Evolutionary conservation across 2,797 vertebrate species (phyloP).

Genomic region (Anguilla pacifica): DNA sequence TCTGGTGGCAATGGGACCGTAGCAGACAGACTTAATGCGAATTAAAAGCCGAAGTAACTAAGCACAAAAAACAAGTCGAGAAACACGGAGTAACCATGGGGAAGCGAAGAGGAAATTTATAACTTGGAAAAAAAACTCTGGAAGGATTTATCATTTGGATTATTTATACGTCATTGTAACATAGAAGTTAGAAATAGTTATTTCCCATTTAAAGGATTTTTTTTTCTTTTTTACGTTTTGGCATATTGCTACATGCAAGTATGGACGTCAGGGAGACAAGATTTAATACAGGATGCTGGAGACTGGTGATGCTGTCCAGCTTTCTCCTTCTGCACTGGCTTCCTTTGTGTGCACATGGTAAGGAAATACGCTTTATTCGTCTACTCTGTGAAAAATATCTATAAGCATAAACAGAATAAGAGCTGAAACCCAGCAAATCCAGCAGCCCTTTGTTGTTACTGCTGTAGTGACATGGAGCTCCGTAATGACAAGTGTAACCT

Average conservation of each 20-base stretch:
- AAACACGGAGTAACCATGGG: constrained; percentile 60
- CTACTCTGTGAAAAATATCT: background rate
- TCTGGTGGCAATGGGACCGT: constrained; percentile 64
- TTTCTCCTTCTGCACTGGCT: constrained; percentile 65
- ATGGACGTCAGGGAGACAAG: constrained; percentile 62
- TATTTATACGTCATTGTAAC: constrained; percentile 42
- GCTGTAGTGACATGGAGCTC: background rate
- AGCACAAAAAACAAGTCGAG: constrained; percentile 34
- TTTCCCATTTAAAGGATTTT: background rate
- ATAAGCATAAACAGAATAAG: background rate
- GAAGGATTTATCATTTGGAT: constrained; percentile 48
- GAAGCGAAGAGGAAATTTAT: constrained; percentile 61
- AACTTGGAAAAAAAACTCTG: constrained; percentile 48
- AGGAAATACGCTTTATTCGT: constrained; percentile 43
- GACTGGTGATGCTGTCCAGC: constrained; percentile 63
- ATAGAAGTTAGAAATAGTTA: constrained; percentile 41
- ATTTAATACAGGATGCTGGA: constrained; percentile 66
- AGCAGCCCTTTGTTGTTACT: background rate
- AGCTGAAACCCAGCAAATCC: background rate
- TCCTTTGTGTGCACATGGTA: constrained; percentile 68
- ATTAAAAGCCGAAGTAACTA: constrained; percentile 40
- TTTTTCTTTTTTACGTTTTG: constrained; percentile 30
- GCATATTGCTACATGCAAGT: constrained; percentile 42
- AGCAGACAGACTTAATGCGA: constrained; percentile 42
- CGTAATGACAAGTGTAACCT: constrained; percentile 22